Evolutionary conservation across 2,797 vertebrate species (phyloP), one percentile per base, ranked within the genome.

Genomic region (Sebastes flavidus): DNA sequence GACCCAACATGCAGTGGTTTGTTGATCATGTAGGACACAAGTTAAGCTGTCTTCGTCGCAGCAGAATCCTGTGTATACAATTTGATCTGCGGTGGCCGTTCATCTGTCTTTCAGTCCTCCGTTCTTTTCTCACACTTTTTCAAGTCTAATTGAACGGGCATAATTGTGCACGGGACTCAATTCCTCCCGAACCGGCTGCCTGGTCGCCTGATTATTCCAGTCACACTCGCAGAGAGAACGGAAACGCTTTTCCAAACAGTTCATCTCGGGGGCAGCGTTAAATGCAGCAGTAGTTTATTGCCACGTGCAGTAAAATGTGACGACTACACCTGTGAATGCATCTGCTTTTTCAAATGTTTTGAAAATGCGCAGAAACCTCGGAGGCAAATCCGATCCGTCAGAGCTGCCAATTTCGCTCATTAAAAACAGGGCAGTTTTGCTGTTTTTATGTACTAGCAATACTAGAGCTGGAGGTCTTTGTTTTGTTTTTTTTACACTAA

Each of bases 261-360:
- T 89, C 77, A 83, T 87, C 80, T 89, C 30, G 32, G 69, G 81
- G 87, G 75, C 78, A 76, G 77, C 9, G 11, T 82, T 84, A 73
- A 88, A 81, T 68, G 69, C 69, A 52, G 79, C 55, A 18, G 54
- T 25, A 5, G 27, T 80, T 87, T 81, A 71, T 73, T 63, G 75
- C 78, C 55, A 16, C 11, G 16, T 22, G 30, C 59, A 16, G 56
- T 75, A 65, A 88, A 89, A 87, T 58, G 49, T 61, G 61, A 87
- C 36, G 65, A 58, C 71, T 49, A 61, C 84, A 90, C 63, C 86
- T 90, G 88, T 27, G 66, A 71, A 78, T 66, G 71, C 81, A 68
- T 79, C 60, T 67, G 73, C 55, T 73, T 55, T 46, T 63, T 5
- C 36, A 59, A 49, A 56, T 13, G 27, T 54, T 60, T 88, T 80